Evolutionary conservation across 2,797 vertebrate species (phyloP), one percentile per base, ranked within the genome.

Genomic region (Sebastes minor): DNA sequence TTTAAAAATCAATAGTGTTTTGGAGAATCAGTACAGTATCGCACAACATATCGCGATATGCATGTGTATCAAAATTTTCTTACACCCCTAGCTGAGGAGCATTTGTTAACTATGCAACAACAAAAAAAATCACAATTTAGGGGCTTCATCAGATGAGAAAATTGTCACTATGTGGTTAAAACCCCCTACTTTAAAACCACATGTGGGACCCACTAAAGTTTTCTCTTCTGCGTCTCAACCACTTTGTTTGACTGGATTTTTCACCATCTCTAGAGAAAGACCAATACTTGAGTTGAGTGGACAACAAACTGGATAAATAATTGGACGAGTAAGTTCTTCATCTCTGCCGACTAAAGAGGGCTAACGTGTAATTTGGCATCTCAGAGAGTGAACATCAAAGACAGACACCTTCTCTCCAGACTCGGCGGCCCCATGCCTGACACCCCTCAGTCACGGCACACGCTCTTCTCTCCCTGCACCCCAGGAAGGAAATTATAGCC

Each of bases 401-500:
- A 81, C 80, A 66, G 78, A 86, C 89, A 88, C 82, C 83, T 85
- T 89, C 80, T 72, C 79, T 81, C 72, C 85, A 92, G 89, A 92
- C 88, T 86, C 49, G 4, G 59, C 32, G 83, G 91, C 91, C 89
- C 90, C 90, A 75, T 27, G 78, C 70, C 77, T 81, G 86, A 93
- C 86, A 88, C 87, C 86, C 80, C 74, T 92, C 91, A 86, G 86
- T 93, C 92, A 92, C 75, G 64, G 84, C 90, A 91, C 91, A 88
- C 92, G 89, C 87, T 85, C 85, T 84, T 78, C 85, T 88, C 91
- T 93, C 90, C 92, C 92, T 89, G 79, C 76, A 86, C 90, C 91
- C 86, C 88, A 78, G 90, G 91, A 92, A 91, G 90, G 84, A 95
- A 94, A 94, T 94, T 92, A 95, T 92, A 93, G 89, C 86, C 81